Percentiles rank a stretch among this genome's conserved stretches.
phyloP scores from a whole-genome alignment of 2,797 vertebrate species.

The Gobio occitaniae region DNA sequence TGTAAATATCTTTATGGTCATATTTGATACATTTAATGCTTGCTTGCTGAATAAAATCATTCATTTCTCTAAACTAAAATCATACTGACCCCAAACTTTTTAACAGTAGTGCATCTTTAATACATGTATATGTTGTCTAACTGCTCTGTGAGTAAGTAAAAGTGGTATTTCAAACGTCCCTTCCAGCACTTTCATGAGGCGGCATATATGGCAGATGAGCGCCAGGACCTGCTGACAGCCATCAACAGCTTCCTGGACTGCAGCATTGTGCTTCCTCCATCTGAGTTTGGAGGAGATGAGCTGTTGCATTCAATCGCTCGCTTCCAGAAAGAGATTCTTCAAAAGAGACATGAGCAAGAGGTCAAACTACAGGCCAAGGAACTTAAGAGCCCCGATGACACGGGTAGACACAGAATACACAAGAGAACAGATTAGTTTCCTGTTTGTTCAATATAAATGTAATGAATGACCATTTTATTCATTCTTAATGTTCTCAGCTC shows the following conservation, averaged over 20 bases:
- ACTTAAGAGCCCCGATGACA: conserved; percentile 88
- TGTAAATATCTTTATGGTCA: not conserved
- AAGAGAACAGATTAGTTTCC: not conserved
- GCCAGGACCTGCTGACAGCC: conserved; percentile 91
- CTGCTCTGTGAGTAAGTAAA: not conserved
- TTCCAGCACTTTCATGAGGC: conserved; percentile 93
- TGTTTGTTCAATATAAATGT: not conserved
- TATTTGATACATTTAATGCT: not conserved
- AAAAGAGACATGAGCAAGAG: conserved; percentile 90
- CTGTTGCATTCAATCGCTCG: conserved; percentile 92
- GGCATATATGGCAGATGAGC: conserved; percentile 91
- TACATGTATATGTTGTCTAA: not conserved
- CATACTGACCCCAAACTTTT: not conserved
- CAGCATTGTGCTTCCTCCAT: conserved; percentile 95
- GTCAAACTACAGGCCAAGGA: conserved; percentile 82
- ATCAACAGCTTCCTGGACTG: conserved; percentile 98
- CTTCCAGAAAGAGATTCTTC: conserved; percentile 95
- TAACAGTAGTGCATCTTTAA: not conserved
- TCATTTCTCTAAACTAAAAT: not conserved
- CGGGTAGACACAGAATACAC: conserved; percentile 73
- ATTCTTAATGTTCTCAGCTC: conserved; percentile 62
- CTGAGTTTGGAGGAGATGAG: conserved; percentile 93
- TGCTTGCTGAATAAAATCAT: not conserved
- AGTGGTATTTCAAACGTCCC: not conserved
- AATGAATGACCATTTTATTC: not conserved